Percentiles rank a stretch among this genome's conserved stretches.
Conservation (phyloP, 2,113 vertebrate species). For the Sardina pilchardus region DNA sequence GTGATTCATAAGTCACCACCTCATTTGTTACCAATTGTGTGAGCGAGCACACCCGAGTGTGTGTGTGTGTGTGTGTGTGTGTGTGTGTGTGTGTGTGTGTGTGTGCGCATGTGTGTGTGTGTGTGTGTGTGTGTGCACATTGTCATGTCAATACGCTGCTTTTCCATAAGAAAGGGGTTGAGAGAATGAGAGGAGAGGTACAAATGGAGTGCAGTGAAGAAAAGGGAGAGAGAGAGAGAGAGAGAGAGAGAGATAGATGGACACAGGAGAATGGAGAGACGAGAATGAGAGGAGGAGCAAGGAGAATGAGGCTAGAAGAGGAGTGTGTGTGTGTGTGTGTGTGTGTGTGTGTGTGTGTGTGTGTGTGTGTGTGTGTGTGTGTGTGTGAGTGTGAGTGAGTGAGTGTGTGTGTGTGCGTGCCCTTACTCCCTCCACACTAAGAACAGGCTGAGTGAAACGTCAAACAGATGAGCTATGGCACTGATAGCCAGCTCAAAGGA, state of each 20-base stretch:
- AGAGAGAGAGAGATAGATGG: neutral
- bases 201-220: neutral
- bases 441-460: constrained; percentile 58
- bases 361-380: constrained; percentile 14
- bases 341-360: constrained; percentile 16
- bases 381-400: neutral
- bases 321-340: constrained; percentile 4
- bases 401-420: constrained; percentile 18
- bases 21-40: neutral
- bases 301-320: neutral
- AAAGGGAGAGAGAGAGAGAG: neutral
- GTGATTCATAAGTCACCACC: neutral
- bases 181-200: neutral
- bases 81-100: neutral
- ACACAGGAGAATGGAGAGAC: neutral
- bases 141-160: neutral
- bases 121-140: neutral
- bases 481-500: constrained; percentile 65
- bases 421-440: constrained; percentile 32
- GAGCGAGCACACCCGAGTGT: neutral
- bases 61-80: neutral
- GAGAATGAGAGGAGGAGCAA: constrained; percentile 3
- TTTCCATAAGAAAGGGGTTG: neutral
- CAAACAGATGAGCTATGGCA: constrained; percentile 69
- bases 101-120: neutral